Evolutionary conservation across 1,140 invertebrate species (phyloP).

Genomic region (Hylaeus volcanicus): DNA sequence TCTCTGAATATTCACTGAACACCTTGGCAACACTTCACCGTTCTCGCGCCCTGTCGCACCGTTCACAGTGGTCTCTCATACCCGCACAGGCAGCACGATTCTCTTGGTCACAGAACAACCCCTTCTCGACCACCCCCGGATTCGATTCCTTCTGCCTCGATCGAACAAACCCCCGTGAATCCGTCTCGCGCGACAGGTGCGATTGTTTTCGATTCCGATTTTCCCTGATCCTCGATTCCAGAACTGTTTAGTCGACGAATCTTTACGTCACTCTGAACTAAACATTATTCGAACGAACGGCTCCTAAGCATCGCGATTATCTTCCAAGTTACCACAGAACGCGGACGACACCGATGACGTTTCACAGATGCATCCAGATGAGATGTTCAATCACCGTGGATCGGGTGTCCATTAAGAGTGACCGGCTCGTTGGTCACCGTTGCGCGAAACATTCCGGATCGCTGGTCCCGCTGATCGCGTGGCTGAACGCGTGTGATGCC

Average conservation of each 20-base stretch:
- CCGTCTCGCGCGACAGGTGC: no score
- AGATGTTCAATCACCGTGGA: conserved; percentile 61
- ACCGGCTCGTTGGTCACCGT: conserved; percentile 66
- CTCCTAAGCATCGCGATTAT: neutral
- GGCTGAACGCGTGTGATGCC: conserved; percentile 62
- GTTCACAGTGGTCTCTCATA: conserved; percentile 58
- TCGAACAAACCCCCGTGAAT: neutral
- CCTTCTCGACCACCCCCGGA: neutral
- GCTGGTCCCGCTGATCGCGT: conserved; percentile 64
- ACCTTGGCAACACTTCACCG: conserved; percentile 64
- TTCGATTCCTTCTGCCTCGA: neutral
- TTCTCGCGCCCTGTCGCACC: conserved; percentile 56
- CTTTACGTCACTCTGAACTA: neutral
- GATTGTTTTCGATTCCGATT: no score
- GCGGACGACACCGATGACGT: conserved; percentile 24
- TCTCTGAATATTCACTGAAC: conserved; percentile 73
- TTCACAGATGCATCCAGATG: conserved; percentile 36
- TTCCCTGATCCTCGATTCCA: neutral
- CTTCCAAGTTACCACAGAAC: neutral
- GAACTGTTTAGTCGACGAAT: neutral
- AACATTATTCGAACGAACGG: neutral
- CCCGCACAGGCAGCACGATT: conserved; percentile 48
- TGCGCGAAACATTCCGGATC: conserved; percentile 67
- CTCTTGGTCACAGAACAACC: conserved; percentile 42
- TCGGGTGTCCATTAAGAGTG: conserved; percentile 64